Conservation (phyloP, 1,140 invertebrate genomes). For the Hermatobates lingyangjiaoensis region DNA sequence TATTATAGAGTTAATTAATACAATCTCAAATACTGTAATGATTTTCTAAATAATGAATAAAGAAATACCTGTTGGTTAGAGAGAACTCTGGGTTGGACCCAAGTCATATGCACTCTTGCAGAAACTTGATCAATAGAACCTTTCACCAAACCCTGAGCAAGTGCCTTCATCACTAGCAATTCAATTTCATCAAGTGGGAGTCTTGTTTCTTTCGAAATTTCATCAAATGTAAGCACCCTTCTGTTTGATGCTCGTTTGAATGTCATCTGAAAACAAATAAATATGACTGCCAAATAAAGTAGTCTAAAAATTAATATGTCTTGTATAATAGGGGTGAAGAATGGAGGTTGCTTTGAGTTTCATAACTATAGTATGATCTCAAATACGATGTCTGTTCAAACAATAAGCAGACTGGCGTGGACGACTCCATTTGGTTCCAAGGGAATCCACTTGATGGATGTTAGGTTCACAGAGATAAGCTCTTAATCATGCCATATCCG, state of each 20-base stretch:
- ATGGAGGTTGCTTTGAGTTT: no score
- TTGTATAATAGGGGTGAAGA: no score
- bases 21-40: neutral
- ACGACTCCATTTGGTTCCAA: no score
- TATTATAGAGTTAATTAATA: neutral
- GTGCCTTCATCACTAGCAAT: conserved; percentile 90
- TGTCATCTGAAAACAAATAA: conserved; percentile 33
- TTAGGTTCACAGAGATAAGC: no score
- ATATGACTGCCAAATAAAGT: neutral
- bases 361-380: no score
- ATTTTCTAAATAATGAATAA: neutral
- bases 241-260: conserved; percentile 43
- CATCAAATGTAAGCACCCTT: conserved; percentile 69
- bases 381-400: no score
- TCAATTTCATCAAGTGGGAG: conserved; percentile 76
- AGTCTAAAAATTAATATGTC: no score
- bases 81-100: conserved; percentile 83
- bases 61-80: conserved; percentile 40
- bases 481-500: no score
- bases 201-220: conserved; percentile 73
- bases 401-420: no score
- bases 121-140: conserved; percentile 92
- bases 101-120: conserved; percentile 59
- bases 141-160: conserved; percentile 82
- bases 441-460: no score